phyloP scores from a whole-genome alignment of 1,140 invertebrate genomes.

The Galleria mellonella region DNA sequence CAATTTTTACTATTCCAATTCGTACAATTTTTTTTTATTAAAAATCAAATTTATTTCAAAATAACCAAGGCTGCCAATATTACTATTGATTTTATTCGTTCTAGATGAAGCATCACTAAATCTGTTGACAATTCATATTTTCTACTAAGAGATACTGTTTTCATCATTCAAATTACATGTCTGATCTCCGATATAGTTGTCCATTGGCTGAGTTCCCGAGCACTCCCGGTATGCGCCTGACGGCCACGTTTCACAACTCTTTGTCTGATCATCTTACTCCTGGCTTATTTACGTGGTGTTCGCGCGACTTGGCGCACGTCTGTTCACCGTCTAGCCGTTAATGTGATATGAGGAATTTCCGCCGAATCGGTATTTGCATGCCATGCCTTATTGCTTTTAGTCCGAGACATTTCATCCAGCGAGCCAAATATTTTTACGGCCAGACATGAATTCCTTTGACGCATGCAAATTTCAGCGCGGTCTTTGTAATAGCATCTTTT shows the following conservation, averaged over 20 bases:
- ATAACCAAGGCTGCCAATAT: no score
- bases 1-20: no score
- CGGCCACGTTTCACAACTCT: constrained; percentile 47
- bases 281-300: constrained; percentile 40
- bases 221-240: constrained; percentile 32
- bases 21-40: no score
- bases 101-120: no score
- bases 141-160: no score
- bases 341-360: constrained; percentile 52
- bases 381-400: constrained; percentile 42
- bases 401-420: constrained; percentile 36
- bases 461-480: no score
- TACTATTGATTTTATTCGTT: no score
- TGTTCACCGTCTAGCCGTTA: constrained; percentile 63
- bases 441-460: constrained; percentile 34
- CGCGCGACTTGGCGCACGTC: constrained; percentile 37
- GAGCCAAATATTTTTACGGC: constrained; percentile 57
- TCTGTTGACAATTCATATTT: no score
- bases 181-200: constrained; percentile 29
- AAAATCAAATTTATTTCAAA: no score
- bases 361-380: constrained; percentile 47
- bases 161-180: constrained; percentile 1
- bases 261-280: constrained; percentile 45
- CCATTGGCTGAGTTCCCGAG: constrained; percentile 53
- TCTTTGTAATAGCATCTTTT: no score